Evolutionary conservation across 2,113 vertebrate species (phyloP).

Genomic region (Festucalex cinctus): DNA sequence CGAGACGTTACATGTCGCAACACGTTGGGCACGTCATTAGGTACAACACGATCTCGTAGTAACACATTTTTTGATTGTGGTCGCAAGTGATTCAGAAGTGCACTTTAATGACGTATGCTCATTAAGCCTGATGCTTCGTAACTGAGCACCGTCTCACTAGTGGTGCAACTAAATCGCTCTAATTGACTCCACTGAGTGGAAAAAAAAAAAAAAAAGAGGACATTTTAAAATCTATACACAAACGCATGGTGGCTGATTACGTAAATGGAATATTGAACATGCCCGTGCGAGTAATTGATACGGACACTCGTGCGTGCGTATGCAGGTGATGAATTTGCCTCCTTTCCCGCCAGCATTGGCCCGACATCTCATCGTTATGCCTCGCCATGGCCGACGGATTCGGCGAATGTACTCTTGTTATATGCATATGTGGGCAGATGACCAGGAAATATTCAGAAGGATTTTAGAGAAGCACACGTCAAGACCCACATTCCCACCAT

Average conservation of each 20-base stretch:
- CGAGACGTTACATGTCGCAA: conserved; percentile 29
- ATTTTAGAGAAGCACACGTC: not conserved
- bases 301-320: conserved; percentile 17
- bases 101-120: not conserved
- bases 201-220: not conserved
- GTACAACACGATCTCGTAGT: not conserved
- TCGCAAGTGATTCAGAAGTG: too few relatives aligned
- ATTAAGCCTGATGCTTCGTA: not conserved
- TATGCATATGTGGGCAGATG: not conserved
- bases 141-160: not conserved
- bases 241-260: conserved; percentile 28
- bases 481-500: not conserved
- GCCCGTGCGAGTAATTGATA: conserved; percentile 33
- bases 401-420: conserved; percentile 43
- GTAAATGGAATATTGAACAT: conserved; percentile 43
- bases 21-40: not conserved
- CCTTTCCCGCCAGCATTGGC: conserved; percentile 33
- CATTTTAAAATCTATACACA: conserved; percentile 3
- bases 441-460: not conserved
- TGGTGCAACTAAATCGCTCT: not conserved
- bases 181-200: not conserved
- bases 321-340: conserved; percentile 54
- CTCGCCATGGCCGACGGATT: conserved; percentile 26
- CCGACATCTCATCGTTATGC: conserved; percentile 63
- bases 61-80: not conserved